Base-by-base conservation (phyloP, 1,140 invertebrate genomes). In the Ceratosolen solmsi region DNA sequence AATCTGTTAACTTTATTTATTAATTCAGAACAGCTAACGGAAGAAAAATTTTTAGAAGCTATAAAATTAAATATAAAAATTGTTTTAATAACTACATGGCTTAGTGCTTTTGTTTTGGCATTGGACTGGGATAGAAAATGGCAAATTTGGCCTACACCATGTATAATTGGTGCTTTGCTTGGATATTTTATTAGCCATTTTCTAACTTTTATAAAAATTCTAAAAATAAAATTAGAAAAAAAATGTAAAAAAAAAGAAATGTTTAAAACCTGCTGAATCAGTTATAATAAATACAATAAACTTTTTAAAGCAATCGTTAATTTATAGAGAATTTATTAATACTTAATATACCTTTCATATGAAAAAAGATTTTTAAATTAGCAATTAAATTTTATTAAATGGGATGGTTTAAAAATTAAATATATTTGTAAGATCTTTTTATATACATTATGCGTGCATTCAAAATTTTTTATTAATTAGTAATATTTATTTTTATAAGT, bases 71-170 rank as follows among this genome's bases (percentile, higher is more conserved):
- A 93, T 86, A 92, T 94, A 25, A 89, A 93, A 60, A 86, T 92
- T 58, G 94, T 95, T 25, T 86, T 98, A 20, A 87, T 97, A 51
- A 97, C 97, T n/a, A 94, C 96, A 17, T 98, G 97, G 97, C 86
- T 96, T 13, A 96, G 97, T 25, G 96, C 96, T 36, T 93, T 96
- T 83, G 95, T 96, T 0, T 97, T 98, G 82, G 97, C 97, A 36
- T 90, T 99, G 17, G 97, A 99, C 89, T 99, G 97, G 97, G 96
- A 98, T 89, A 93, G 95, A 81, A 95, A 96, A 0, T 99, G 97
- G 97, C 97, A 96, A 91, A 90, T 89, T 75, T 97, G 96, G 96
- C 96, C 96, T 0, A 94, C 96, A 85, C 95, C 96, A 8, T 96
- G 95, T 86, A 93, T 93, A 78, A 90, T 94, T 13, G 95, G 95